Evolutionary conservation across 2,113 vertebrate genomes (phyloP), one percentile per base, ranked within the genome.

Genomic region (Oreochromis aureus): DNA sequence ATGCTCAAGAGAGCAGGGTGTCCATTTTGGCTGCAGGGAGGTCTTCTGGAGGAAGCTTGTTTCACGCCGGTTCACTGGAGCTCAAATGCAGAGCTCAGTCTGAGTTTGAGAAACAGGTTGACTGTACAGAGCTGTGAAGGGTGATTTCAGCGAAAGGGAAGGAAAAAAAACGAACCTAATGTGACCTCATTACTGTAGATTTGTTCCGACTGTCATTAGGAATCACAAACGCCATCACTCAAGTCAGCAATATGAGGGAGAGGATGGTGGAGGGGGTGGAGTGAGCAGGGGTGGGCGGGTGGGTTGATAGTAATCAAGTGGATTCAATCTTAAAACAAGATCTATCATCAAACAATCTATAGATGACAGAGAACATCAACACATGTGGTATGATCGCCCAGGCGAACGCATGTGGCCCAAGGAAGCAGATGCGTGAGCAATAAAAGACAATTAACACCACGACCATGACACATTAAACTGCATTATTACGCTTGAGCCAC

Each of bases 141-240:
- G 94, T 96, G 96, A 95, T 91, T 91, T 94, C 94, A 91, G 91
- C 85, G 81, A 90, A 84, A 81, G 53, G 51, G 6, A 4, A 53
- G 39, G 56, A 4, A 82, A 83, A 53, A 82, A 82, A 83, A 51
- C 51, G 22, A 84, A 93, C 95, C 95, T 97, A 97, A 97, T 96
- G 97, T 97, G 97, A 98, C 97, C 97, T 98, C 96, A 97, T 98
- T 97, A 98, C 95, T 93, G 94, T 96, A 95, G 93, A 98, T 98
- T 97, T 97, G 98, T 98, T 98, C 97, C 97, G 96, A 97, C 96
- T 98, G 98, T 98, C 98, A 98, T 98, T 96, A 97, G 95, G 96
- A 96, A 97, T 98, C 97, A 97, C 96, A 96, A 96, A 96, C 91
- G 59, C 93, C 96, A 97, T 97, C 98, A 98, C 96, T 98, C 98